These are phyloP conservation scores for Centropyge bicolor DNA, from an alignment of 2,797 vertebrate species.

Conservation along the genomic window DNA sequence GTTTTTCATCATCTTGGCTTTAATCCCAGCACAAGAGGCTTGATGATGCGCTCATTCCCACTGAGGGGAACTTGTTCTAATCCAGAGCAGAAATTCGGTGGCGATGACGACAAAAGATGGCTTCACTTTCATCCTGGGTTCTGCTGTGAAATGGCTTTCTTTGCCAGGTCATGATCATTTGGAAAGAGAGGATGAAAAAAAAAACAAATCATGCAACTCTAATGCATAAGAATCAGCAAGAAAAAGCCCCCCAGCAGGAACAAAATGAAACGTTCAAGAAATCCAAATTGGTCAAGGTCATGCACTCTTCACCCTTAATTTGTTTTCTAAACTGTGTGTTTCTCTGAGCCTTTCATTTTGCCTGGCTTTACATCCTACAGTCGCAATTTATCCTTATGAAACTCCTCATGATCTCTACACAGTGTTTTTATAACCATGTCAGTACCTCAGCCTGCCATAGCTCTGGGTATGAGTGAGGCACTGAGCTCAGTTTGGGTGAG, in stretches of 20 bases:
- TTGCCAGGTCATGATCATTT: neutral
- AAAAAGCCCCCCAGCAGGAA: slow-evolving; percentile 14
- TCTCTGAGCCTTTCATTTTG: slow-evolving; percentile 9
- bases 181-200: neutral
- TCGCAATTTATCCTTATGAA: neutral
- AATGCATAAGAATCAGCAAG: neutral
- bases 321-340: slow-evolving; percentile 9
- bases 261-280: neutral
- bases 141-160: slow-evolving; percentile 5
- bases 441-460: slow-evolving; percentile 9
- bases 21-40: slow-evolving; percentile 67
- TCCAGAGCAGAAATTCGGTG: slow-evolving; percentile 45
- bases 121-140: slow-evolving; percentile 23
- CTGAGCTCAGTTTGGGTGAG: slow-evolving; percentile 34
- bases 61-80: slow-evolving; percentile 53
- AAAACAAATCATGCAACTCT: neutral
- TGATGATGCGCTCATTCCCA: slow-evolving; percentile 57
- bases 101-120: slow-evolving; percentile 30
- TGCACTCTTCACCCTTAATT: neutral
- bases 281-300: neutral
- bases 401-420: slow-evolving; percentile 21
- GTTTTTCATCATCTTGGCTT: slow-evolving; percentile 75
- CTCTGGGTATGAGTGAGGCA: slow-evolving; percentile 19
- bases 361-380: slow-evolving; percentile 4
- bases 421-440: slow-evolving; percentile 40